These are phyloP conservation scores for Iselma pallidipennis DNA, from an alignment of 2,888 invertebrate species.

Conservation along the genomic window DNA sequence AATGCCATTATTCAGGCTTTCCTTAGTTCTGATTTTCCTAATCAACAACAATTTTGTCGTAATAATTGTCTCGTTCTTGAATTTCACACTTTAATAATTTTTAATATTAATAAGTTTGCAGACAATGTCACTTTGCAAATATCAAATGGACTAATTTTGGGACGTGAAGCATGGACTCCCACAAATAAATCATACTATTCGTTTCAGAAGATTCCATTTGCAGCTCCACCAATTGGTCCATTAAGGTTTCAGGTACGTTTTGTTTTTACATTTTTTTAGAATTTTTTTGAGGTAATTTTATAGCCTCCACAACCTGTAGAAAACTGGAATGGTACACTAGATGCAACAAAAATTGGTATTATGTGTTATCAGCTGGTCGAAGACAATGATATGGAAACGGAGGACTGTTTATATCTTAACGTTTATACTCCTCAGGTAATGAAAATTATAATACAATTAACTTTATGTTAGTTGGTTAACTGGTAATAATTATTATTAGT, in stretches of 20 bases:
- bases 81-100: no score
- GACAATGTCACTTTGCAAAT: not conserved
- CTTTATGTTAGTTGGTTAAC: no score
- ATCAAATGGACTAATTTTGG: conserved; percentile 5
- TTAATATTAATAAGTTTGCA: no score
- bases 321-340: conserved; percentile 15
- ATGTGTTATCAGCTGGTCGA: conserved; percentile 20
- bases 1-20: no score
- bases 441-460: not conserved
- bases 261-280: not conserved
- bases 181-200: conserved; percentile 24
- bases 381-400: conserved; percentile 15
- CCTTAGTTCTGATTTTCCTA: no score
- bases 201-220: conserved; percentile 38
- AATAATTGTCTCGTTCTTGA: no score
- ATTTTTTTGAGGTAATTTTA: not conserved
- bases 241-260: conserved; percentile 40
- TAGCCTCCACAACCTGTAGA: conserved; percentile 13
- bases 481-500: not conserved
- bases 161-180: not conserved
- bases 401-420: conserved; percentile 29
- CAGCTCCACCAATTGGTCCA: conserved; percentile 36
- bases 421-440: conserved; percentile 26
- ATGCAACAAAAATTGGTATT: conserved; percentile 15
- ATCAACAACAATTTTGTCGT: no score